Percentiles rank a stretch among this genome's conserved stretches.
Conservation (phyloP, 2,888 invertebrate genomes). For the Pecten maximus region DNA sequence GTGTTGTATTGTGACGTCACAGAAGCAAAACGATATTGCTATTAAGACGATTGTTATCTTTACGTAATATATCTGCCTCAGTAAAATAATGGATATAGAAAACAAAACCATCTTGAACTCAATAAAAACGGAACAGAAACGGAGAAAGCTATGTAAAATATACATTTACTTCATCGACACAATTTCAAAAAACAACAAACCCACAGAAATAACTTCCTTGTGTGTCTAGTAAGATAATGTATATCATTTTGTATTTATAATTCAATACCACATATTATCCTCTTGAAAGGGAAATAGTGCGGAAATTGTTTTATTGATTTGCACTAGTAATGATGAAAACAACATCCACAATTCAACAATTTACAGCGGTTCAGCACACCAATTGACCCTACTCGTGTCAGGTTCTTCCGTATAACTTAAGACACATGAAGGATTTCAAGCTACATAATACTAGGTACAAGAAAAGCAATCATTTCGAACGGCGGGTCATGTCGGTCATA, state of each 20-base stretch:
- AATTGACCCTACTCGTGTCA: background rate
- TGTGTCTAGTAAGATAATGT: background rate
- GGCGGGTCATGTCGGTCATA: background rate
- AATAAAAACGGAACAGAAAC: too few species aligned
- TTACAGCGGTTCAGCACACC: background rate
- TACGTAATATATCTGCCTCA: too few species aligned
- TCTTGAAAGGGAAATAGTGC: background rate
- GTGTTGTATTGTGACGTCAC: too few species aligned
- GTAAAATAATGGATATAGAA: too few species aligned
- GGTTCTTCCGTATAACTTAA: background rate
- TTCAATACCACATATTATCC: background rate
- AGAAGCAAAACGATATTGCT: too few species aligned
- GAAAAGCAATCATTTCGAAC: background rate
- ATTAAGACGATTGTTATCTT: too few species aligned
- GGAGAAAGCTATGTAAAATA: too few species aligned
- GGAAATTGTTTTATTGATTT: background rate
- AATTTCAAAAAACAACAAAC: too few species aligned
- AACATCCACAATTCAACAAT: background rate
- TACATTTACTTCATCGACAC: too few species aligned
- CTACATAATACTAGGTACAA: background rate
- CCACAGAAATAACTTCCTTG: too few species aligned
- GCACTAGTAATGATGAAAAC: background rate
- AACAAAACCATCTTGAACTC: too few species aligned
- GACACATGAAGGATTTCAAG: background rate
- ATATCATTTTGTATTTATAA: background rate